Evolutionary conservation across 1,140 invertebrate genomes (phyloP).

Genomic region (Anoplophora glabripennis): DNA sequence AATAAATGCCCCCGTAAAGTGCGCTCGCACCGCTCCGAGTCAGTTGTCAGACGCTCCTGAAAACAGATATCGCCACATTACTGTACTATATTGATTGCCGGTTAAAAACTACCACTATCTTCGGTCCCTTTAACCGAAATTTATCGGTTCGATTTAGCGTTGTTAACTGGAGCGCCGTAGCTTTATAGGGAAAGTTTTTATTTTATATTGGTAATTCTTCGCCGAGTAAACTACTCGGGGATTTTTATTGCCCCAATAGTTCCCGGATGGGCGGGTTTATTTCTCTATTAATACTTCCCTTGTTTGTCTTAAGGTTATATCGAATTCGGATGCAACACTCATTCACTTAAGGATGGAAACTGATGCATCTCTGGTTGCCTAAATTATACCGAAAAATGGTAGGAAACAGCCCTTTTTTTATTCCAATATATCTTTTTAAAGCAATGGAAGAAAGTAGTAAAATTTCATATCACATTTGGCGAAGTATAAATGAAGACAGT

Average conservation of each 20-base stretch:
- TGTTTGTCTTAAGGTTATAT: too few relatives aligned
- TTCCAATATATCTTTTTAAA: too few relatives aligned
- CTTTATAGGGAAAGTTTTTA: conserved; percentile 13
- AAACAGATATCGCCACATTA: conserved; percentile 30
- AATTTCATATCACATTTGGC: too few relatives aligned
- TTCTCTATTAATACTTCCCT: too few relatives aligned
- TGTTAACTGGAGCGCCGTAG: conserved; percentile 6
- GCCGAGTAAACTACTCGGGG: not conserved
- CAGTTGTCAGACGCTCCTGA: conserved; percentile 25
- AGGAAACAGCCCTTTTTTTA: too few relatives aligned
- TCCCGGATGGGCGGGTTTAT: too few relatives aligned
- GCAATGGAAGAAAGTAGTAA: too few relatives aligned
- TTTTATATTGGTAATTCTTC: conserved; percentile 10
- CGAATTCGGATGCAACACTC: too few relatives aligned
- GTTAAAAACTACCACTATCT: conserved; percentile 26
- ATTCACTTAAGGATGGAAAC: too few relatives aligned
- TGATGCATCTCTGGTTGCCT: too few relatives aligned
- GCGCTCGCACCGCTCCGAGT: conserved; percentile 7
- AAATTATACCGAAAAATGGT: too few relatives aligned
- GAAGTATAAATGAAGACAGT: too few relatives aligned
- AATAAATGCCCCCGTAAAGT: conserved; percentile 18
- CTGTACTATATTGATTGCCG: conserved; percentile 26
- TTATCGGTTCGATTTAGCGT: conserved; percentile 22
- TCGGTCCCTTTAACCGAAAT: conserved; percentile 20
- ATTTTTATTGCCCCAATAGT: not conserved